Evolutionary conservation across 1,140 invertebrate genomes (phyloP), one percentile per base, ranked within the genome.

Genomic region (Heterodera carotae): DNA sequence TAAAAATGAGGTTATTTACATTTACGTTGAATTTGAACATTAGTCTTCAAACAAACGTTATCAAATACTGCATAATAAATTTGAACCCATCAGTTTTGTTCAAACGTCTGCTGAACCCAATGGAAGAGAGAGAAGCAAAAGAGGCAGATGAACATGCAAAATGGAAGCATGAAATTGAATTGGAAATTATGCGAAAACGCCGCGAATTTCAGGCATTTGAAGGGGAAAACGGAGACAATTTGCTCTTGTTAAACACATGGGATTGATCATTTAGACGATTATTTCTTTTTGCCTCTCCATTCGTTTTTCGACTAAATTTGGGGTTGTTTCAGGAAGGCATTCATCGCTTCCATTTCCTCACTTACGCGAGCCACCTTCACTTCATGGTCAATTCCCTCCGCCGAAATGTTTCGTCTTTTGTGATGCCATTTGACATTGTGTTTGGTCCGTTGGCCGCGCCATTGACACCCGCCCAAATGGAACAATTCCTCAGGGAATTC

Each of bases 151-250:
- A 68, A 66, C 18, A 15, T 29, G 76, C 59, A 66, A 69, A 82
- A 33, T 81, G 79, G 78, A 73, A 71, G 74, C 80, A 82, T 29
- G 15, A 60, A 29, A 62, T 79, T 10, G 43, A 80, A 18, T 22
- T 56, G 34, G 78, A 82, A 73, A 79, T 79, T 27, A 78, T 62
- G 39, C 34, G 79, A 15, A 81, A 76, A 22, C 80, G 79, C 31
- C 78, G 78, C n/a, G 78, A 81, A 60, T 43, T 59, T 8, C 62
- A 66, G 33, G 62, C 48, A 56, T 22, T 56, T 56, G 3, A 7
- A 43, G 39, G 39, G n/a, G n/a, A n/a, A n/a, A n/a, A n/a, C n/a
- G n/a, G n/a, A n/a, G n/a, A n/a, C n/a, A 43, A 43, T 43, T 8
- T 12, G 39, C 39, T 8, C 6, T 43, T 43, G 39, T 43, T 43